phyloP scores from a whole-genome alignment of 1,140 invertebrate species.

The Drosophila tsacasi region DNA sequence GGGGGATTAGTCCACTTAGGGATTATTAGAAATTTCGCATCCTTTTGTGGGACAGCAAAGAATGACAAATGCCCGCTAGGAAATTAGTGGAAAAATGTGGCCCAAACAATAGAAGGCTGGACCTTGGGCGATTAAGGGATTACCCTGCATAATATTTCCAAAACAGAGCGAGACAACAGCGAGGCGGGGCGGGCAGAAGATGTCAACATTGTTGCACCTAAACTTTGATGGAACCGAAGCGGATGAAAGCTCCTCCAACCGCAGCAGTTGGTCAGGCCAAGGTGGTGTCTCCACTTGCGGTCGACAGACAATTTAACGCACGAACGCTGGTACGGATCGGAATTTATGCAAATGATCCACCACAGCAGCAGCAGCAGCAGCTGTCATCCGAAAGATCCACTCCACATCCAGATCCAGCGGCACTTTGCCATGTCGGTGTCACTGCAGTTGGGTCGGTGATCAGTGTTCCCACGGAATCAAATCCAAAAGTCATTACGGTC shows the following conservation, averaged over 20 bases:
- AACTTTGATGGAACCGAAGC: conserved; percentile 72
- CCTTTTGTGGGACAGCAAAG: conserved; percentile 32
- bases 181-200: conserved; percentile 11
- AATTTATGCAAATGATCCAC: conserved; percentile 73
- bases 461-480: conserved; percentile 59
- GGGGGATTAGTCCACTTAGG: conserved; percentile 75
- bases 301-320: conserved; percentile 74
- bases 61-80: conserved; percentile 43
- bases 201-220: conserved; percentile 75
- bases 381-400: conserved; percentile 31
- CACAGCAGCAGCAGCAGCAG: conserved; percentile 11
- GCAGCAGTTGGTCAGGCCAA: conserved; percentile 19
- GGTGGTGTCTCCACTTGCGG: conserved; percentile 51
- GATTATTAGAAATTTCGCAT: conserved; percentile 72
- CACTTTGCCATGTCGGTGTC: conserved; percentile 45
- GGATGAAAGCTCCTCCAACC: conserved; percentile 57
- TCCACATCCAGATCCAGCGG: conserved; percentile 7
- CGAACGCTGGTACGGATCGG: conserved; percentile 60
- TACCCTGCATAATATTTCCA: conserved; percentile 79
- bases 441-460: conserved; percentile 32
- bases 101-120: conserved; percentile 38
- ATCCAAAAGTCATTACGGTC: conserved; percentile 76
- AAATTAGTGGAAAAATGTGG: conserved; percentile 72
- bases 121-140: conserved; percentile 74
- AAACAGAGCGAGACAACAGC: conserved; percentile 48